phyloP scores from a whole-genome alignment of 2,797 vertebrate genomes.

The Pseudotriccus pelzelni region DNA sequence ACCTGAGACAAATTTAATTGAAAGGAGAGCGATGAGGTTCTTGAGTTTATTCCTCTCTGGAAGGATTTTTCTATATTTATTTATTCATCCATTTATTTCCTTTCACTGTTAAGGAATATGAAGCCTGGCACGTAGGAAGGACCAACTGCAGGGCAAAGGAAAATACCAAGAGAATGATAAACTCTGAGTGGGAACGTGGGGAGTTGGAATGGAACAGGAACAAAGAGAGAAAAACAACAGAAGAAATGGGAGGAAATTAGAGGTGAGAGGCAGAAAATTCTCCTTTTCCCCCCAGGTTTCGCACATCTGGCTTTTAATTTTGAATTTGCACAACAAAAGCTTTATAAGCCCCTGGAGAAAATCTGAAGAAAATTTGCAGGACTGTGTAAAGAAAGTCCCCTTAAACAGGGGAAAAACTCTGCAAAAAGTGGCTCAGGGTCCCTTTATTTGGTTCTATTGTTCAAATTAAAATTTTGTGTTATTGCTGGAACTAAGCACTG shows the following conservation, averaged over 20 bases:
- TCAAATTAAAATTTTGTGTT: not conserved
- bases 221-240: not conserved
- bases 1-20: not conserved
- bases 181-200: fast-evolving
- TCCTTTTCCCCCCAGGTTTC: not conserved
- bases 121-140: not conserved
- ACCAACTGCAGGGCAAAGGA: not conserved
- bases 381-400: not conserved
- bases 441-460: not conserved
- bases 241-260: not conserved
- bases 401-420: not conserved
- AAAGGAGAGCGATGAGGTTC: not conserved
- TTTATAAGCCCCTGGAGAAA: not conserved
- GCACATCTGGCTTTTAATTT: not conserved
- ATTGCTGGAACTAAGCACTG: not conserved
- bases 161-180: not conserved
- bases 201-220: not conserved
- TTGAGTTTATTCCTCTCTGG: not conserved
- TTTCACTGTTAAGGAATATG: not conserved
- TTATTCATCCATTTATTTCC: not conserved
- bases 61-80: not conserved
- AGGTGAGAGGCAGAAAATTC: not conserved
- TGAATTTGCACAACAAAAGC: not conserved
- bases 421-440: not conserved
- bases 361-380: not conserved